A percentile compares a stretch with the other conserved stretches of the same genome.
Evolutionary conservation across 2,888 invertebrate species (phyloP).

Genomic region (Drosophila multiciliata): DNA sequence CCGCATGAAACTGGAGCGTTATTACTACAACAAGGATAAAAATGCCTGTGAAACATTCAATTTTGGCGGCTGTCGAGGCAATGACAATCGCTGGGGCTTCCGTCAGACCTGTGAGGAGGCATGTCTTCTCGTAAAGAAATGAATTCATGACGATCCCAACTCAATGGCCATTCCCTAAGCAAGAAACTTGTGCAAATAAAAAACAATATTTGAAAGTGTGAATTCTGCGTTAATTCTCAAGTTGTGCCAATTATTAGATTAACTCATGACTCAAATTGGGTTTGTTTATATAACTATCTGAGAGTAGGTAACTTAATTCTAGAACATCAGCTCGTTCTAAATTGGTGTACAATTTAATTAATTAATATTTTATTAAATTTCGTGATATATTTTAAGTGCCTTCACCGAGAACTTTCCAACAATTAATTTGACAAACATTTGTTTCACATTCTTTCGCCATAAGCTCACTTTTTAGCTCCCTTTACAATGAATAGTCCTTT

Average conservation of each 20-base stretch:
- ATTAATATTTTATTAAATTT: too few species aligned
- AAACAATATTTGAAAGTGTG: neutral
- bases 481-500: neutral
- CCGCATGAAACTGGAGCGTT: constrained; percentile 80
- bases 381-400: neutral
- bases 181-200: constrained; percentile 22
- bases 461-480: neutral
- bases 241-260: neutral
- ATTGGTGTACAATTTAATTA: too few species aligned
- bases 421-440: neutral
- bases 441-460: neutral
- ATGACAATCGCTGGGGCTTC: constrained; percentile 80
- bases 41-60: constrained; percentile 78
- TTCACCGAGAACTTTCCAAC: neutral
- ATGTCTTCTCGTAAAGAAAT: constrained; percentile 61
- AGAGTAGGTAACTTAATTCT: neutral
- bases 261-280: neutral
- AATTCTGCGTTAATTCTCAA: neutral
- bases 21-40: constrained; percentile 76
- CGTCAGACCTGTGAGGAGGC: constrained; percentile 77
- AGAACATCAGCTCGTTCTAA: neutral
- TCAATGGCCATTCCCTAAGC: neutral
- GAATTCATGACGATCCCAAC: neutral
- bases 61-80: constrained; percentile 83
- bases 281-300: neutral